Percentiles rank a stretch among this genome's conserved stretches.
phyloP scores from a whole-genome alignment of 2,113 vertebrate genomes.

The Apteryx owenii region DNA sequence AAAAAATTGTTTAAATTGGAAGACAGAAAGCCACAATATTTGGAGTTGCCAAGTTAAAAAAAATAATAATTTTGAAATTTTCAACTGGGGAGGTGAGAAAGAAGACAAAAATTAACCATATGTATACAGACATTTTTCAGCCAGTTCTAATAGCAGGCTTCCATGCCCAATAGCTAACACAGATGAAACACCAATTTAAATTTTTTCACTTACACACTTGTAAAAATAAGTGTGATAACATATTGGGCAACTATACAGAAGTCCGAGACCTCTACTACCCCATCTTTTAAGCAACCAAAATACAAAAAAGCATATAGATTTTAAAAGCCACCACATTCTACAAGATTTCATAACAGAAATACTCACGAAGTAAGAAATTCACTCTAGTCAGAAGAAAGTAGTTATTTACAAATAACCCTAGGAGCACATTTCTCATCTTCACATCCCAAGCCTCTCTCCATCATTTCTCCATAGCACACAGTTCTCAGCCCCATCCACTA shows the following conservation, averaged over 20 bases:
- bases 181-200: neutral
- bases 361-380: slow-evolving; percentile 26
- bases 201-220: too few relatives aligned
- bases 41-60: neutral
- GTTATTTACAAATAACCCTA: slow-evolving; percentile 3
- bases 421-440: neutral
- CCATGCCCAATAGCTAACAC: neutral
- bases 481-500: neutral
- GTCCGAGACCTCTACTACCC: neutral
- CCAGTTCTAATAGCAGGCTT: neutral
- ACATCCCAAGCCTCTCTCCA: neutral
- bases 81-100: neutral
- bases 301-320: neutral
- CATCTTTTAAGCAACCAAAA: neutral
- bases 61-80: neutral
- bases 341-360: neutral
- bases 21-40: neutral
- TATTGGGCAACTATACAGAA: neutral
- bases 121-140: neutral
- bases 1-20: neutral
- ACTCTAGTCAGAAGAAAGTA: neutral
- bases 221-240: neutral
- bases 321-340: neutral
- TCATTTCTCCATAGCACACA: neutral
- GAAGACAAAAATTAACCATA: neutral